Evolutionary conservation across 2,888 invertebrate species (phyloP).

Genomic region (Athalia rosae): DNA sequence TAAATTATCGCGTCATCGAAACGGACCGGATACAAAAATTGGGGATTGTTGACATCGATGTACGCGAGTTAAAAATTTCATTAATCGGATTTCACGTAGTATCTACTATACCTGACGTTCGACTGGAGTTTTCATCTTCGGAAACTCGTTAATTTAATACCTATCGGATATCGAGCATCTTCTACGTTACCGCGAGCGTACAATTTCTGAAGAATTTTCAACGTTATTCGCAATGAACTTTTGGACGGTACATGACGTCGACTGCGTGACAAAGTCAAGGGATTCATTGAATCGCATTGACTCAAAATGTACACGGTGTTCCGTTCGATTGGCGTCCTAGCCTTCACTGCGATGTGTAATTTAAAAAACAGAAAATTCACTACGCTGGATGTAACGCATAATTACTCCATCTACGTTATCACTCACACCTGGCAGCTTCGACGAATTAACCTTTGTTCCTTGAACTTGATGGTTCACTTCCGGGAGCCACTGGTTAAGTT

Average conservation of each 20-base stretch:
- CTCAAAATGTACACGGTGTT: not conserved
- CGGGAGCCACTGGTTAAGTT: not conserved
- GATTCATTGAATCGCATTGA: slow-evolving; percentile 19
- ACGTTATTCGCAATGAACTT: too few species aligned
- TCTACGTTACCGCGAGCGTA: not conserved
- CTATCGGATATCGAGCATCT: not conserved
- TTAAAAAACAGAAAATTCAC: too few species aligned
- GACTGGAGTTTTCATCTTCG: not conserved
- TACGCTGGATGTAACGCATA: too few species aligned
- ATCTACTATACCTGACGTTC: not conserved
- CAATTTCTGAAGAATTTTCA: too few species aligned
- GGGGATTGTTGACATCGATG: not conserved
- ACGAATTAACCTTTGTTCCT: slow-evolving; percentile 27
- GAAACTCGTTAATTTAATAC: not conserved
- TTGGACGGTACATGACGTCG: not conserved
- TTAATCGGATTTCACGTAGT: slow-evolving; percentile 21
- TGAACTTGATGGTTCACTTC: slow-evolving; percentile 21
- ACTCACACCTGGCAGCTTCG: not conserved
- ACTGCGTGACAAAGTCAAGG: not conserved
- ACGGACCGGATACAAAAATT: not conserved
- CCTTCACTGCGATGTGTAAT: too few species aligned
- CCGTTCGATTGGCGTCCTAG: too few species aligned
- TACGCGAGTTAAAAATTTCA: slow-evolving; percentile 5
- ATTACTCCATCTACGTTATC: not conserved
- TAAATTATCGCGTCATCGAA: not conserved